Percentiles rank a stretch among this genome's conserved stretches.
Evolutionary conservation across 1,140 invertebrate genomes (phyloP).

Genomic region (Cherax quadricarinatus): DNA sequence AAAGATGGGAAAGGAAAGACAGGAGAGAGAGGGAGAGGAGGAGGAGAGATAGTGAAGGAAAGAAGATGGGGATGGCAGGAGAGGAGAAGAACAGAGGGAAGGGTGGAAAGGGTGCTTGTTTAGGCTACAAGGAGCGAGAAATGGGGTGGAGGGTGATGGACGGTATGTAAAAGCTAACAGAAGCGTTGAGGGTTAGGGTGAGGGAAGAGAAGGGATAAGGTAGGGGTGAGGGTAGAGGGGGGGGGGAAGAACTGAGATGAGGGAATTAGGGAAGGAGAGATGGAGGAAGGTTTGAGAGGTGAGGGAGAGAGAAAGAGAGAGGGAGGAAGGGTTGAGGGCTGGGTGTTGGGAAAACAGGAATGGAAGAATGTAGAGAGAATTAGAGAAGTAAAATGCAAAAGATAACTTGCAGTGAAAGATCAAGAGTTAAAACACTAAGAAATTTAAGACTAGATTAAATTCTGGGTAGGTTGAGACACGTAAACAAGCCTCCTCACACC

Average conservation of each 20-base stretch:
- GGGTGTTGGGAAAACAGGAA: not conserved
- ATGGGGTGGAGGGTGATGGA: not conserved
- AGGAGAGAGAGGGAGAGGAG: not conserved
- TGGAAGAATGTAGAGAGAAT: not conserved
- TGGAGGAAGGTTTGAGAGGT: not conserved
- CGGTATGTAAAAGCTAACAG: not conserved
- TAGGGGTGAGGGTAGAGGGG: not conserved
- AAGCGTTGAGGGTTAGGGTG: not conserved
- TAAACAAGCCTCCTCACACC: no score
- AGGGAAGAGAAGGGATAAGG: not conserved
- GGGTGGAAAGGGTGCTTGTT: not conserved
- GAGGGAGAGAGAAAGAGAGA: not conserved
- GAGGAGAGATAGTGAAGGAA: not conserved
- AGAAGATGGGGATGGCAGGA: not conserved
- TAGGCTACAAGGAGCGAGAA: not conserved
- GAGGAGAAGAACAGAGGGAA: not conserved
- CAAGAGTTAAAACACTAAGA: no score
- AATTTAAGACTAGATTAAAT: no score
- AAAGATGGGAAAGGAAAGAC: not conserved
- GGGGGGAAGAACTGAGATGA: slow-evolving; percentile 1
- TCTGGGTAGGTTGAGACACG: no score
- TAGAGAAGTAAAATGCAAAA: not conserved
- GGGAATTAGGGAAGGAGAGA: not conserved
- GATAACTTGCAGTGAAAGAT: no score
- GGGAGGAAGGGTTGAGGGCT: not conserved